Percentiles rank a stretch among this genome's conserved stretches.
phyloP scores from a whole-genome alignment of 2,797 vertebrate species.

The Phoxinus dragarum region DNA sequence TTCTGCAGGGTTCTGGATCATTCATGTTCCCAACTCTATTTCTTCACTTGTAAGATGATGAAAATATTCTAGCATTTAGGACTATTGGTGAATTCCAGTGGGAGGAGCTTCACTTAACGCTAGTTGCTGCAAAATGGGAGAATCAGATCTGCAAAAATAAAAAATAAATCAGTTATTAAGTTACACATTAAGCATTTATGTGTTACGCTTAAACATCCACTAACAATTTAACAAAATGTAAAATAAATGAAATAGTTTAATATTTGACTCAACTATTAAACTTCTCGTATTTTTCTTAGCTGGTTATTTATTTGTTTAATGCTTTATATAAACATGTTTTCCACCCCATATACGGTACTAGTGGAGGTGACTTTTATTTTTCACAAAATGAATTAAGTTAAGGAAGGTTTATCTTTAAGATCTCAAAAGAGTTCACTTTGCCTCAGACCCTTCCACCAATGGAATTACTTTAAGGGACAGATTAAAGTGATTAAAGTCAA shows the following conservation, averaged over 20 bases:
- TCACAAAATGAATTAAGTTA: too few species aligned
- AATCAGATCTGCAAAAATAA: neutral
- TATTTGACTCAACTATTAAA: neutral
- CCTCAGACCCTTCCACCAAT: neutral
- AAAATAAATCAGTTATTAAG: neutral
- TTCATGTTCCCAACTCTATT: neutral
- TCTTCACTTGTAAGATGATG: neutral
- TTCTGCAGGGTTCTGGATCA: neutral
- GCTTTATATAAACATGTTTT: neutral
- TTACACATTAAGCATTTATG: neutral
- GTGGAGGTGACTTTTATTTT: too few species aligned
- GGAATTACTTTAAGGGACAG: neutral
- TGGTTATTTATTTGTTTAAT: too few species aligned
- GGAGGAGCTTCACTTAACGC: too few species aligned
- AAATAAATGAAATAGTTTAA: neutral
- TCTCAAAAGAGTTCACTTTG: neutral
- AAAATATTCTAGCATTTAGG: too few species aligned
- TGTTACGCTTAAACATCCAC: neutral
- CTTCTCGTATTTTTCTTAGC: neutral
- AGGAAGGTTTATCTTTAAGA: neutral
- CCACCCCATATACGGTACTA: neutral
- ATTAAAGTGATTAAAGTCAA: neutral
- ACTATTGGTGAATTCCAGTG: too few species aligned
- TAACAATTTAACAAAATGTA: too few species aligned
- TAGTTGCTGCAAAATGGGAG: too few species aligned